Percentiles rank a stretch among this genome's conserved stretches.
These are phyloP conservation scores for Thalassarche chlororhynchos DNA, from an alignment of 2,113 vertebrate genomes.

Conservation along the genomic window DNA sequence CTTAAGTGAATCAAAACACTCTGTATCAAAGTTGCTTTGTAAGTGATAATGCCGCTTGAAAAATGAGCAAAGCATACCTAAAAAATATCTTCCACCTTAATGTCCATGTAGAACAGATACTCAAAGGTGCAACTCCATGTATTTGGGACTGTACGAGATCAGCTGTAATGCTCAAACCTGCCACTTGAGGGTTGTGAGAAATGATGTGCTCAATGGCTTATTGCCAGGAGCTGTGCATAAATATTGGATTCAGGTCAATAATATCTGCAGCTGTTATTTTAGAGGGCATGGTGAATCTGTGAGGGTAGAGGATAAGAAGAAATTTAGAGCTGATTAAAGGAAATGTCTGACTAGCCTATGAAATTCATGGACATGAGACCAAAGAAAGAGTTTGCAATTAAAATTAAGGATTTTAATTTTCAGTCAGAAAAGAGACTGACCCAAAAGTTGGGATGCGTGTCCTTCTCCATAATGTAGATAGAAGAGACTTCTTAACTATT, in stretches of 20 bases:
- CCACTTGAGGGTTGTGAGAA: background rate
- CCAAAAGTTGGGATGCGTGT: background rate
- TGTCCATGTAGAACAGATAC: background rate
- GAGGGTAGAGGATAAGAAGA: background rate
- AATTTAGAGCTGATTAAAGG: background rate
- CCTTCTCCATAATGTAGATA: background rate
- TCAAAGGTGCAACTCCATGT: background rate
- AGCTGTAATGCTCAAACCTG: background rate
- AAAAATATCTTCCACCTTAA: background rate
- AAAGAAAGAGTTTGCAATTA: background rate
- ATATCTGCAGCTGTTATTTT: background rate
- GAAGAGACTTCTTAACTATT: background rate
- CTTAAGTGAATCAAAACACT: background rate
- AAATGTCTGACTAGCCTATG: background rate
- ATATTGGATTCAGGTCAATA: background rate
- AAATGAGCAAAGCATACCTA: background rate
- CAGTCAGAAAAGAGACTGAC: background rate
- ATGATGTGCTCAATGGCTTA: background rate
- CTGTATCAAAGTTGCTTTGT: background rate
- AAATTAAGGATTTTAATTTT: slow-evolving; percentile 8
- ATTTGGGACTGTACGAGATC: background rate
- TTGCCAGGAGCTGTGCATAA: background rate
- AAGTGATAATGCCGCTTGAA: background rate
- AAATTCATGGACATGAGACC: background rate
- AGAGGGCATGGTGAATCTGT: background rate